Evolutionary conservation across 2,797 vertebrate species (phyloP).

Genomic region (Mormyrus proboscirostris): DNA sequence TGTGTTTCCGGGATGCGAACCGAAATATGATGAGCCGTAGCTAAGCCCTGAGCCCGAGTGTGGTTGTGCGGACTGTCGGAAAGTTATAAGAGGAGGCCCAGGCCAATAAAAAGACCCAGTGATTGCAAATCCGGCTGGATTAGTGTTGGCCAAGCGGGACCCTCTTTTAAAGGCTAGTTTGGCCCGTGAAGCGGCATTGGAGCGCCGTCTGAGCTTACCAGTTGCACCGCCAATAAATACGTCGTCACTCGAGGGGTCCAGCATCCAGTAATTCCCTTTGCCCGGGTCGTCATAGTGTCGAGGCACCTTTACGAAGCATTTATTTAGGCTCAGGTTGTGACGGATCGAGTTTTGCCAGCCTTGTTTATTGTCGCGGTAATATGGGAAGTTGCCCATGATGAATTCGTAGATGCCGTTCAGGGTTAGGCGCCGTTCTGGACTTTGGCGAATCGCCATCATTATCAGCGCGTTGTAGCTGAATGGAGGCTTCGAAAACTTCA

Average conservation of each 20-base stretch:
- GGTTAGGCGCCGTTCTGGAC: constrained; percentile 59
- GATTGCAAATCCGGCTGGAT: constrained; percentile 51
- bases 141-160: constrained; percentile 43
- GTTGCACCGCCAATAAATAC: constrained; percentile 69
- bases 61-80: constrained; percentile 47
- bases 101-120: constrained; percentile 67
- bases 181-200: constrained; percentile 41
- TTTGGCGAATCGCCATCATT: constrained; percentile 75
- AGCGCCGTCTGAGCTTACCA: constrained; percentile 63
- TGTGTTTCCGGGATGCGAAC: constrained; percentile 45
- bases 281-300: constrained; percentile 71
- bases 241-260: constrained; percentile 71
- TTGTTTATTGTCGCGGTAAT: constrained; percentile 66
- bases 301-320: constrained; percentile 71
- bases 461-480: constrained; percentile 76
- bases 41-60: constrained; percentile 36
- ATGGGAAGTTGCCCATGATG: constrained; percentile 68
- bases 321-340: constrained; percentile 74
- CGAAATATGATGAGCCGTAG: constrained; percentile 32
- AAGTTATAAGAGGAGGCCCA: constrained; percentile 52
- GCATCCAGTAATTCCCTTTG: constrained; percentile 74
- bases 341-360: constrained; percentile 75
- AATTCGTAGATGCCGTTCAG: constrained; percentile 73
- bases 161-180: constrained; percentile 56
- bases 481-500: constrained; percentile 60